phyloP scores from a whole-genome alignment of 2,113 vertebrate genomes.

The Calyptommatus sinebrachiatus region DNA sequence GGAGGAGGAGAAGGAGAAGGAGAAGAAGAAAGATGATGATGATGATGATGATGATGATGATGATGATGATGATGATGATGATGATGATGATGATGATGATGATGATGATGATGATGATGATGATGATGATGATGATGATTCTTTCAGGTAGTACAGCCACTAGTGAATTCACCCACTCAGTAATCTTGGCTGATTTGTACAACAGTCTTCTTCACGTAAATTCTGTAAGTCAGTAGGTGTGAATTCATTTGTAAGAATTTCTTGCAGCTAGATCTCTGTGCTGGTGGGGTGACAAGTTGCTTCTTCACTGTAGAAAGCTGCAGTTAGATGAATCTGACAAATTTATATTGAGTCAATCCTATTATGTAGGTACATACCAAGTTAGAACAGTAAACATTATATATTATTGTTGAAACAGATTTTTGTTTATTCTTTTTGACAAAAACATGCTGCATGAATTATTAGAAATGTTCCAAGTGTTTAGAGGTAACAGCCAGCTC shows the following conservation, averaged over 20 bases:
- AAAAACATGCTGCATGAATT: neutral
- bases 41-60: too few relatives aligned
- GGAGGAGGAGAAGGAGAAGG: too few relatives aligned
- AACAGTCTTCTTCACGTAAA: too few relatives aligned
- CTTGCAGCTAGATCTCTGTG: neutral
- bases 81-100: too few relatives aligned
- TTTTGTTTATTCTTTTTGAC: neutral
- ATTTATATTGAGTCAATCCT: neutral
- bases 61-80: too few relatives aligned
- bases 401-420: neutral
- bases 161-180: too few relatives aligned
- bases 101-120: too few relatives aligned
- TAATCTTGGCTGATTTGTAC: too few relatives aligned
- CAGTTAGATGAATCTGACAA: neutral
- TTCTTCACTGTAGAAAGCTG: neutral
- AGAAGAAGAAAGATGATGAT: too few relatives aligned
- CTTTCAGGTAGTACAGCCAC: too few relatives aligned
- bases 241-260: neutral
- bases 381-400: neutral
- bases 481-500: neutral
- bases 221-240: neutral
- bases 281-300: neutral
- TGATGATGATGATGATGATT: too few relatives aligned
- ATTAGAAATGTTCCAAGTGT: neutral
- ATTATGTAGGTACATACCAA: neutral